Percentiles rank a stretch among this genome's conserved stretches.
Conservation (phyloP, 2,888 invertebrate genomes). For the Malacosoma neustria region DNA sequence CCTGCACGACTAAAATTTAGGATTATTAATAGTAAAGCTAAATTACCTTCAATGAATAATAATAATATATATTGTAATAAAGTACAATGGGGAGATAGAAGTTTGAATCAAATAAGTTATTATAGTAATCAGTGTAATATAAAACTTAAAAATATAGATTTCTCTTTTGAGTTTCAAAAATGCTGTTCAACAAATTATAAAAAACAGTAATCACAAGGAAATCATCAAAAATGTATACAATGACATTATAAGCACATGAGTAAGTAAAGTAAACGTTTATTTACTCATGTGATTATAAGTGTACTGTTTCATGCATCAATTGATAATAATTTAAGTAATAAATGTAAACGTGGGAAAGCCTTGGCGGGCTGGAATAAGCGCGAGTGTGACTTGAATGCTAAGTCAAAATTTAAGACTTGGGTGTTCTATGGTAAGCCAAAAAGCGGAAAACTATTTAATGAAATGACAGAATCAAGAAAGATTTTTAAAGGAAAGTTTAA, state of each 20-base stretch:
- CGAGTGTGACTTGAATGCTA: neutral
- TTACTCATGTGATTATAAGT: no score
- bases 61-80: no score
- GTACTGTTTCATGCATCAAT: no score
- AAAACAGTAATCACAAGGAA: neutral
- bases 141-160: neutral
- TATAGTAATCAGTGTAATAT: neutral
- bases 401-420: constrained; percentile 12
- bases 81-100: neutral
- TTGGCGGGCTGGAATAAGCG: neutral
- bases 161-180: neutral
- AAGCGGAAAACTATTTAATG: neutral
- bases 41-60: neutral
- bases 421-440: constrained; percentile 5
- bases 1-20: neutral
- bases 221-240: neutral
- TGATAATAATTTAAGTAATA: neutral
- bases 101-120: neutral
- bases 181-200: neutral
- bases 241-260: no score
- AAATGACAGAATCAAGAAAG: constrained; percentile 1
- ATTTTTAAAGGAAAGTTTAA: constrained; percentile 3
- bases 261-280: no score
- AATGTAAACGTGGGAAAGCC: neutral
- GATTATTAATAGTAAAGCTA: neutral